Percentiles rank a stretch among this genome's conserved stretches.
phyloP scores from a whole-genome alignment of 2,113 vertebrate species.

The Kryptolebias marmoratus region DNA sequence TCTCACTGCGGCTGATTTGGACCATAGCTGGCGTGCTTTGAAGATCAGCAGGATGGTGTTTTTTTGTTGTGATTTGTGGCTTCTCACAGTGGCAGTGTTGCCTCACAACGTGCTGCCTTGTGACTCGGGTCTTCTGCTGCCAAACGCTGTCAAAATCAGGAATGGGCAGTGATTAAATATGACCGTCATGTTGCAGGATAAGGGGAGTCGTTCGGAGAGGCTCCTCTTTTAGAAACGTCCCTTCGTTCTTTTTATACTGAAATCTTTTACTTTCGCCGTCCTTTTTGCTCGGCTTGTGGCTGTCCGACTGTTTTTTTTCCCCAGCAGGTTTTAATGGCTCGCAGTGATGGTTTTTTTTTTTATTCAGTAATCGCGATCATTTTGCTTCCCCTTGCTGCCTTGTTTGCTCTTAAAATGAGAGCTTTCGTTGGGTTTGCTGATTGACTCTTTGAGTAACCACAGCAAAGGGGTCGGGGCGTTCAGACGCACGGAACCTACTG shows the following conservation, averaged over 20 bases:
- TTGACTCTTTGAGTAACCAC: conserved; percentile 32
- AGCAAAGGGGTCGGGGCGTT: conserved; percentile 31
- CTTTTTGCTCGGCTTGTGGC: no score
- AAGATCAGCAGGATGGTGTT: not conserved
- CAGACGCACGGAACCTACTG: conserved; percentile 20
- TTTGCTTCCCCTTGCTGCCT: conserved; percentile 1
- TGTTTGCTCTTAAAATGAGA: conserved; percentile 31
- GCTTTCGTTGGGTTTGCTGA: conserved; percentile 23
- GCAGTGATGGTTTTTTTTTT: not conserved
- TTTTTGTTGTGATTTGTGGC: not conserved
- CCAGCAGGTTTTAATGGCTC: conserved; percentile 20
- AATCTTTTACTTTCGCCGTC: no score
- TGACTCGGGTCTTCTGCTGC: not conserved
- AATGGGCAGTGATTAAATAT: not conserved
- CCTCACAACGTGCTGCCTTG: not conserved
- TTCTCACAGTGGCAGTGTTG: not conserved
- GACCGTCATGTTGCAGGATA: not conserved
- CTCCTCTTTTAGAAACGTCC: no score
- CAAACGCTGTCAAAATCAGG: not conserved
- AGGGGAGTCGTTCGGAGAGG: no score
- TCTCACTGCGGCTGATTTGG: not conserved
- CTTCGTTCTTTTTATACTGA: no score
- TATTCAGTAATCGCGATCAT: not conserved
- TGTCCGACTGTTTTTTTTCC: no score
- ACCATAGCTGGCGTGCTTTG: no score